Conservation (phyloP, 2,797 vertebrate species). For the Cossypha dichroa region DNA sequence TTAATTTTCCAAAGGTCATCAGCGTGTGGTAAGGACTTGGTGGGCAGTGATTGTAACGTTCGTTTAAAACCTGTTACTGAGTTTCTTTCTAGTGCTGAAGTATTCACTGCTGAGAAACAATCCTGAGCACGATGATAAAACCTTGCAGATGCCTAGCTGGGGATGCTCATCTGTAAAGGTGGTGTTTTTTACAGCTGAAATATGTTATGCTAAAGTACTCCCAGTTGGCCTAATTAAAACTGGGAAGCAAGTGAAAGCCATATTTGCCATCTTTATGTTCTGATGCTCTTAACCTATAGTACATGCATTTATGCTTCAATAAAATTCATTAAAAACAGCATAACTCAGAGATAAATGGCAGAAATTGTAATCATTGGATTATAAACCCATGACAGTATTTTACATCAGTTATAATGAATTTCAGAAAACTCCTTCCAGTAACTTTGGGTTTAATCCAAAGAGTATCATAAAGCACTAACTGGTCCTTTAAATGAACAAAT, state of each 20-base stretch:
- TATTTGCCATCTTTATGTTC: slow-evolving; percentile 2
- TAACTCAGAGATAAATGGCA: background rate
- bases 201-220: slow-evolving; percentile 38
- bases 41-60: background rate
- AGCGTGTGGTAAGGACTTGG: background rate
- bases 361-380: background rate
- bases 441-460: background rate
- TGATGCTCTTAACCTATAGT: slow-evolving; percentile 8
- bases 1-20: background rate
- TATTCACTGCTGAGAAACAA: background rate
- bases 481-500: background rate
- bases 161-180: slow-evolving; percentile 3
- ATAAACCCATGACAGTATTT: background rate
- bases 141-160: background rate
- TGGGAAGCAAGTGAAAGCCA: background rate
- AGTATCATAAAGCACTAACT: background rate
- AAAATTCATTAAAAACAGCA: slow-evolving; percentile 5
- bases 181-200: slow-evolving; percentile 27
- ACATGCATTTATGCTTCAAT: background rate
- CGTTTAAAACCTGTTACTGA: background rate
- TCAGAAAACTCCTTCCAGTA: background rate
- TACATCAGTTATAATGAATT: background rate
- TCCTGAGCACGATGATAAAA: background rate
- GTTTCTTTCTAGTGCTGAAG: background rate
- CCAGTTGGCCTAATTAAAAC: slow-evolving; percentile 57